Percentiles rank a stretch among this genome's conserved stretches.
phyloP scores from a whole-genome alignment of 2,888 invertebrate genomes.

The Caenorhabditis sp. region DNA sequence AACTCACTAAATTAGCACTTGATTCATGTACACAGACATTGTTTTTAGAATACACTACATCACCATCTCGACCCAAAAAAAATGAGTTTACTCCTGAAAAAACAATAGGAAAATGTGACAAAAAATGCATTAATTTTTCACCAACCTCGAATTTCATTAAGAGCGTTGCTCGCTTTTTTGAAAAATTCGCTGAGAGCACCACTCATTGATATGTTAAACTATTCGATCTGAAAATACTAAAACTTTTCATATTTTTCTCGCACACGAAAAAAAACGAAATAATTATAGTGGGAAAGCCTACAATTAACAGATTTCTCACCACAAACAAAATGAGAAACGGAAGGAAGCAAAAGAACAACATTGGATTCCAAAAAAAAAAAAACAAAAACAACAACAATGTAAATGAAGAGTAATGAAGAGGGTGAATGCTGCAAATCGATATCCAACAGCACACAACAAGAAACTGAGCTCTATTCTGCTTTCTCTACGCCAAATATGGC shows the following conservation, averaged over 20 bases:
- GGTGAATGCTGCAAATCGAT: background rate
- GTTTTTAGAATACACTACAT: slow-evolving; percentile 80
- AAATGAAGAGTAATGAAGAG: background rate
- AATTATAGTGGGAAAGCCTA: background rate
- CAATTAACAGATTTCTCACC: background rate
- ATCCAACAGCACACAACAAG: background rate
- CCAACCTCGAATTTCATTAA: slow-evolving; percentile 63
- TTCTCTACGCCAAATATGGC: background rate
- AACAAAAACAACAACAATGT: background rate
- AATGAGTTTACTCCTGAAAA: slow-evolving; percentile 59
- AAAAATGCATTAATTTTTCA: too few species aligned
- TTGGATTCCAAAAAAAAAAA: background rate
- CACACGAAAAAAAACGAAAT: background rate
- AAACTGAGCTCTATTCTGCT: background rate
- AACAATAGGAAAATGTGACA: background rate
- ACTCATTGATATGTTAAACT: slow-evolving; percentile 16
- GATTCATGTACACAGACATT: slow-evolving; percentile 97
- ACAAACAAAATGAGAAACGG: background rate
- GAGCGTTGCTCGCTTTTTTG: slow-evolving; percentile 66
- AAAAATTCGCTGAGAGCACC: slow-evolving; percentile 59
- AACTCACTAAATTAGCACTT: slow-evolving; percentile 37
- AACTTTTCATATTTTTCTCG: background rate
- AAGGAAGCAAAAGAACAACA: background rate
- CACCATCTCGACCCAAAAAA: slow-evolving; percentile 73
- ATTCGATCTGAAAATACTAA: background rate